phyloP scores from a whole-genome alignment of 2,888 invertebrate species.

The Chymomyza amoena region DNA sequence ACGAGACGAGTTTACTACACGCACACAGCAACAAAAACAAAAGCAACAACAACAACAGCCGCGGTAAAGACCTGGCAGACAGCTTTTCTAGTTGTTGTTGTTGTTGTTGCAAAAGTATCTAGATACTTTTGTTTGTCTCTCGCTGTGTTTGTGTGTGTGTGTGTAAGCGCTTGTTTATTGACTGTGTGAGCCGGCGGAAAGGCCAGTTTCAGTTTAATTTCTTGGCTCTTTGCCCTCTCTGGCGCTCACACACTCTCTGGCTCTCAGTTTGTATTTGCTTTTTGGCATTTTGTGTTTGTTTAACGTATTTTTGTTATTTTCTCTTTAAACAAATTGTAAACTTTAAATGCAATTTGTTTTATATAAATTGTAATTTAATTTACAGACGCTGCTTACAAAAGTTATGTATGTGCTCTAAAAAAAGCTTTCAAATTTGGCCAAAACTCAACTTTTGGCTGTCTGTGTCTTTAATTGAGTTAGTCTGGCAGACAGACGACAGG shows the following conservation, averaged over 20 bases:
- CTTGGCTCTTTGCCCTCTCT: background rate
- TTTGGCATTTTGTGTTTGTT: conserved; percentile 10
- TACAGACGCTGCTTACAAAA: conserved; percentile 28
- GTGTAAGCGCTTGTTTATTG: conserved; percentile 31
- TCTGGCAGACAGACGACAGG: conserved; percentile 50
- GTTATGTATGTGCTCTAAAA: conserved; percentile 25
- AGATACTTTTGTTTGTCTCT: conserved; percentile 39
- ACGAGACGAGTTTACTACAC: conserved; percentile 52
- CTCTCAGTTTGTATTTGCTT: conserved; percentile 12
- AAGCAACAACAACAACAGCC: conserved; percentile 9
- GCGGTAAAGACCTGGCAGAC: conserved; percentile 25
- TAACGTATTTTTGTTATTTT: background rate
- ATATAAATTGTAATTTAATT: conserved; percentile 21
- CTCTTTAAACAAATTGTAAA: conserved; percentile 35
- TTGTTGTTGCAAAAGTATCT: conserved; percentile 52
- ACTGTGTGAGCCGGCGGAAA: conserved; percentile 6
- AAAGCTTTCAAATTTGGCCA: conserved; percentile 6
- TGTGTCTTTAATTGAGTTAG: conserved; percentile 64
- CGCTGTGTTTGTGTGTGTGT: conserved; percentile 11
- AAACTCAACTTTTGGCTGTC: conserved; percentile 64
- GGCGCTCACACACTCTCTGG: background rate
- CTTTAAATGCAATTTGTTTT: conserved; percentile 36
- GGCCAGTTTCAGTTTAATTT: background rate
- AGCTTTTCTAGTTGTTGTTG: conserved; percentile 30
- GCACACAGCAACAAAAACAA: conserved; percentile 11